Evolutionary conservation across 2,113 vertebrate genomes (phyloP).

Genomic region (Tragulus kanchil): DNA sequence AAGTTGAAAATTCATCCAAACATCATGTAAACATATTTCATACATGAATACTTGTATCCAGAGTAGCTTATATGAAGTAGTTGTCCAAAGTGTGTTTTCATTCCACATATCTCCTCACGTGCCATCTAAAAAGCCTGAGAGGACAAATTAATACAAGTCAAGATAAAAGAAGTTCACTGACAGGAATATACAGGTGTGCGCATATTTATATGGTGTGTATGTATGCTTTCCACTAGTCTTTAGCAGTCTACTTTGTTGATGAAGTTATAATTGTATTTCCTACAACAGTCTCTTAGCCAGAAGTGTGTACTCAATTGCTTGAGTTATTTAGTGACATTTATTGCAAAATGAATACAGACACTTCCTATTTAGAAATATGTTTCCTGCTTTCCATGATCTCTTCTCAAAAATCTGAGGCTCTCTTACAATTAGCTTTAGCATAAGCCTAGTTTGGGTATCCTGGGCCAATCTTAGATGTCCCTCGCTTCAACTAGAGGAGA

Average conservation of each 20-base stretch:
- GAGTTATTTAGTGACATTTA: conserved; percentile 24
- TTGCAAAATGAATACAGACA: conserved; percentile 56
- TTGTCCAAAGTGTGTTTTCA: background rate
- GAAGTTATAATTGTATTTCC: conserved; percentile 34
- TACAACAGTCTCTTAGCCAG: background rate
- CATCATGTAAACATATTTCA: conserved; percentile 13
- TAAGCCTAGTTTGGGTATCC: background rate
- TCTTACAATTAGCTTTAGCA: background rate
- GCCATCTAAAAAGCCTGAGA: background rate
- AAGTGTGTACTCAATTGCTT: background rate
- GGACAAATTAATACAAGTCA: background rate
- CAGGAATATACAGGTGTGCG: background rate
- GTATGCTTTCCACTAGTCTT: background rate
- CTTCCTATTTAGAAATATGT: conserved; percentile 41
- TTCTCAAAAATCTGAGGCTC: background rate
- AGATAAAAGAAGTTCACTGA: background rate
- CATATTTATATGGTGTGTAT: background rate
- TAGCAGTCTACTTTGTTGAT: background rate
- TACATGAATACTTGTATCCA: background rate
- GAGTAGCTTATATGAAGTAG: background rate
- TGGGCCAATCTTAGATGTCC: background rate
- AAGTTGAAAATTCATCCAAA: background rate
- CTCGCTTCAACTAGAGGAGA: background rate
- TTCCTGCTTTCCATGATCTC: conserved; percentile 12
- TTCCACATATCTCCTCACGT: background rate